These are phyloP conservation scores for Progne subis DNA, from an alignment of 2,113 vertebrate species.

Conservation along the genomic window DNA sequence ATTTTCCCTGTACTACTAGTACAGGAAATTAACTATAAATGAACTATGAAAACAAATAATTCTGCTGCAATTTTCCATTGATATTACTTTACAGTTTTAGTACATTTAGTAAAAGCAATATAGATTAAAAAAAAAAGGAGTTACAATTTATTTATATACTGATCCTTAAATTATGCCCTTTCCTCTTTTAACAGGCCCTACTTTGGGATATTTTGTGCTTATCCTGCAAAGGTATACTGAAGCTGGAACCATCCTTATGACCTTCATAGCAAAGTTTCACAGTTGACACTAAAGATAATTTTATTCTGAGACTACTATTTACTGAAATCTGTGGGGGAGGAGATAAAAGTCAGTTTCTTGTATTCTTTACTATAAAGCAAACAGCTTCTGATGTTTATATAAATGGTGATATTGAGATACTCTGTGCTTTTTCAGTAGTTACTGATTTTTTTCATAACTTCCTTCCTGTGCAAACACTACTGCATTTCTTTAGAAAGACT, in stretches of 20 bases:
- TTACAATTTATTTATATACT: constrained; percentile 50
- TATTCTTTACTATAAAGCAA: background rate
- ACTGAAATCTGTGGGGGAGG: background rate
- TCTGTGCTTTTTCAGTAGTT: background rate
- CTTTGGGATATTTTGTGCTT: constrained; percentile 21
- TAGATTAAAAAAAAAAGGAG: constrained; percentile 29
- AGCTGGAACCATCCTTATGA: background rate
- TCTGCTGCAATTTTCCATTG: constrained; percentile 66
- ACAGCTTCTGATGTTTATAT: background rate
- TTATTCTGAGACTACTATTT: background rate
- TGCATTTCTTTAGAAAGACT: constrained; percentile 5
- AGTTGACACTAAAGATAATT: background rate
- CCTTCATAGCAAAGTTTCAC: background rate
- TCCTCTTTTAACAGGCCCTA: constrained; percentile 34
- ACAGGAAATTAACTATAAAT: constrained; percentile 77
- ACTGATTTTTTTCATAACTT: background rate
- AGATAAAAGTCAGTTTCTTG: background rate
- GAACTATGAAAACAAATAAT: constrained; percentile 74
- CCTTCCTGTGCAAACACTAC: background rate
- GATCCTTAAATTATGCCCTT: constrained; percentile 32
- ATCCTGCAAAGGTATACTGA: background rate
- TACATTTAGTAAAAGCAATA: constrained; percentile 62
- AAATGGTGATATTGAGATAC: background rate
- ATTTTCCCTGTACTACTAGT: constrained; percentile 68
- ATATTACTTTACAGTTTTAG: constrained; percentile 67